Base-by-base conservation (phyloP, 2,888 invertebrate genomes). In the Galeruca laticollis region DNA sequence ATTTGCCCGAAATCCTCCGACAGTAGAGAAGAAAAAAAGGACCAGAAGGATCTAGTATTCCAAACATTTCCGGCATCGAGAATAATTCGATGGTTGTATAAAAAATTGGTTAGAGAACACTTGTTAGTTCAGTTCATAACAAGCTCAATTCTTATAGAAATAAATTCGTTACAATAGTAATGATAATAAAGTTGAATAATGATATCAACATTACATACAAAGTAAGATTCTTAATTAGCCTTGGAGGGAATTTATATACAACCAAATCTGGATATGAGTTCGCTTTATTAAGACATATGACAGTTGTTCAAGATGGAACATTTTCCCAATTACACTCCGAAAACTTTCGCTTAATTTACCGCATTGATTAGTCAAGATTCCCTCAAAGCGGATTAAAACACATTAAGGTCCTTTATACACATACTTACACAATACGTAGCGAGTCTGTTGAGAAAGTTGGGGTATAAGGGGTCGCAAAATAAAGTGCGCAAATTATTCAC, bases 401-500 rank as follows among this genome's bases (percentile, higher is more conserved):
- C 52, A 63, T 63, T 54, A 63, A 63, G 40, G 21, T 40, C 52
- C 40, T 54, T 54, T 63, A 63, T 54, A 37, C 51, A 18, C 37
- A 37, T 51, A 11, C 51, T 54, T 15, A 11, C 54, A 54, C 63
- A 63, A 63, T 63, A 62, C 62, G 62, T 62, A 33, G 18, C 51
- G 52, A 63, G 35, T 63, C 54, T 11, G 21, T 31, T 35, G 63
- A 54, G 63, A 54, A 54, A 54, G 1, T 54, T 54, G 26, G 40
- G 1, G 10, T n/a, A 54, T 13, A 6, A 54, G 54, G 63, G 54
- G 8, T 20, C 9, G 35, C 37, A 63, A 54, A 63, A 63, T 54
- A 63, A 54, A 63, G 54, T 63, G 47, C 51, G 9, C 26, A 37
- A 40, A 63, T 63, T 54, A 63, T 52, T 63, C 63, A 63, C 63